phyloP scores from a whole-genome alignment of 2,113 vertebrate genomes.

The Sinocyclocheilus anshuiensis region DNA sequence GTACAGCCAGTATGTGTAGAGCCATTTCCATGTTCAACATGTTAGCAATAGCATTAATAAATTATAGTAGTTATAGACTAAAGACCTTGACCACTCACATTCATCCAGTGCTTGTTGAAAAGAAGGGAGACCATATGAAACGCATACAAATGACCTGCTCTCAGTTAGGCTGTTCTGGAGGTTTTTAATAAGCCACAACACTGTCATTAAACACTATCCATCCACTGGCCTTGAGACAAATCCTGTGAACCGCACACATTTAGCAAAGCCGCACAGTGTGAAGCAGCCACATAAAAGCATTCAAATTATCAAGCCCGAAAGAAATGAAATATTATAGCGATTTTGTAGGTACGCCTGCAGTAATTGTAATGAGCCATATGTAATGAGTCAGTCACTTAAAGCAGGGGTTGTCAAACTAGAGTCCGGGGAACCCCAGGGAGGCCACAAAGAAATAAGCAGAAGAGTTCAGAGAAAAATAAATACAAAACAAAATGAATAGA shows the following conservation, averaged over 20 bases:
- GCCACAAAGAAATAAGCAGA: neutral
- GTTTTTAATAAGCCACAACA: constrained; percentile 27
- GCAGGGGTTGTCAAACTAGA: constrained; percentile 1
- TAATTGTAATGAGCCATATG: neutral
- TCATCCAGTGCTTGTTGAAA: neutral
- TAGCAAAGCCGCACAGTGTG: constrained; percentile 15
- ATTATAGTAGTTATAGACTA: constrained; percentile 1
- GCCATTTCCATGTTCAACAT: neutral
- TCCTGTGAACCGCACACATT: neutral
- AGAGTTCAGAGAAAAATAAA: neutral
- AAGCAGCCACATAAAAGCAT: neutral
- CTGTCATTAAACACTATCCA: constrained; percentile 26
- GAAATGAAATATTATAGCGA: neutral
- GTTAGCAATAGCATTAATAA: constrained; percentile 33
- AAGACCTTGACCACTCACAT: constrained; percentile 21
- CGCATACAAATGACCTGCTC: constrained; percentile 11
- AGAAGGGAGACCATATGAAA: constrained; percentile 5
- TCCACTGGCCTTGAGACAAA: constrained; percentile 27
- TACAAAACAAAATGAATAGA: neutral
- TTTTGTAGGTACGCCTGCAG: neutral
- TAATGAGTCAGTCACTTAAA: neutral
- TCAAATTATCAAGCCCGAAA: neutral
- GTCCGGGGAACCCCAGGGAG: neutral
- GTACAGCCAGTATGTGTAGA: neutral
- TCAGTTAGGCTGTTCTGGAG: neutral